A percentile compares a stretch with the other conserved stretches of the same genome.
Conservation (phyloP, 92 coral and sea anemone species). For the Paramuricea clavata region DNA sequence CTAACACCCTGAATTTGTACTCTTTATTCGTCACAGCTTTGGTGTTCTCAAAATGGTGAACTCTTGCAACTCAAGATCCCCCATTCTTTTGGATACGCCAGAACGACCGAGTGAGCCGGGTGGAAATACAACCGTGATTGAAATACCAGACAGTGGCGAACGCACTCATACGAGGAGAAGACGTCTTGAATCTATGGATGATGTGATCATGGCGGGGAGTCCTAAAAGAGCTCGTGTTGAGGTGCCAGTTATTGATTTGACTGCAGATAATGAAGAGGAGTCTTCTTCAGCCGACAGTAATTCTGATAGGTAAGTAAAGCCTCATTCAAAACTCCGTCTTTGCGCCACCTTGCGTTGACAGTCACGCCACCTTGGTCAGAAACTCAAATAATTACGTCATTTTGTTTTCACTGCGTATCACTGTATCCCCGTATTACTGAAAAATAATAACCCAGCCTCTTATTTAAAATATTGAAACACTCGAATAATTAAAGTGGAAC, state of each 20-base stretch:
- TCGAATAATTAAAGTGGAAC: no score
- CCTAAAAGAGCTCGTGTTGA: constrained; percentile 58
- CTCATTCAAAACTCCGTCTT: no score
- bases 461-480: no score
- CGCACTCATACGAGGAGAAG: constrained; percentile 32
- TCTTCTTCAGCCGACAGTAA: not conserved
- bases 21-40: not conserved
- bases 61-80: constrained; percentile 37
- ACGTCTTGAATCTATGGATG: constrained; percentile 41
- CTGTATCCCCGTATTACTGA: no score
- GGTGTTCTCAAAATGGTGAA: constrained; percentile 6
- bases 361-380: no score
- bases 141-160: constrained; percentile 25
- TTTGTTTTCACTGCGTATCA: no score
- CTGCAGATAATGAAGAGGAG: constrained; percentile 86
- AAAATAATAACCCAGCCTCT: no score
- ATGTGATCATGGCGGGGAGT: constrained; percentile 20
- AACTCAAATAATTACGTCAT: no score
- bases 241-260: constrained; percentile 94
- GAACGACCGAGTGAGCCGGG: not conserved
- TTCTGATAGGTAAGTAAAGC: constrained; percentile 13
- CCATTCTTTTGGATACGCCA: constrained; percentile 49
- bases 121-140: constrained; percentile 21
- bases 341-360: no score
- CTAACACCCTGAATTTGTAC: no score